A percentile compares a stretch with the other conserved stretches of the same genome.
phyloP scores from a whole-genome alignment of 2,888 invertebrate species.

The Branchipolynoe longqiensis region DNA sequence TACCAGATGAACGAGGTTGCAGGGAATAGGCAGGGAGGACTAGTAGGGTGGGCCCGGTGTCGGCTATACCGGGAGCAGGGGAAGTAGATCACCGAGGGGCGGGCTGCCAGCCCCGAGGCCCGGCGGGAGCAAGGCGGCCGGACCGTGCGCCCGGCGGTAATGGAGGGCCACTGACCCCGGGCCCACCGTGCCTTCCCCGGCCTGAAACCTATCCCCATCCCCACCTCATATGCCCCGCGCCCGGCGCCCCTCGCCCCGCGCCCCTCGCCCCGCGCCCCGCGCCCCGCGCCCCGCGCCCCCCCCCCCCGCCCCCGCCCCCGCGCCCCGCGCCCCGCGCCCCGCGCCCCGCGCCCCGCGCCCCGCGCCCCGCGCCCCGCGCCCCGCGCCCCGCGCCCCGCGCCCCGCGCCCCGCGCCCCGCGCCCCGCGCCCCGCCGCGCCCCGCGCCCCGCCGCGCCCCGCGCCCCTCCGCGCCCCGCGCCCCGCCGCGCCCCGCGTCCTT shows the following conservation, averaged over 20 bases:
- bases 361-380: not conserved
- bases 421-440: not conserved
- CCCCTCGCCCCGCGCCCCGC: not conserved
- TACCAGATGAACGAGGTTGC: too few species aligned
- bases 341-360: not conserved
- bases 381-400: not conserved
- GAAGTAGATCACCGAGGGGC: too few species aligned
- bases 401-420: not conserved
- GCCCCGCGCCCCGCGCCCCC: too few species aligned
- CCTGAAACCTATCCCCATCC: not conserved
- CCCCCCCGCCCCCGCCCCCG: too few species aligned
- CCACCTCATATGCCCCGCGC: too few species aligned
- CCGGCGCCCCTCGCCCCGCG: not conserved
- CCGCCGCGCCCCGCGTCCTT: not conserved
- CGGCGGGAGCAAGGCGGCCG: not conserved
- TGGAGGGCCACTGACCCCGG: constrained; percentile 4
- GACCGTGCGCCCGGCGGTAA: not conserved
- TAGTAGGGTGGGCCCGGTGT: too few species aligned
- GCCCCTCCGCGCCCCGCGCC: not conserved
- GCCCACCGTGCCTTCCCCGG: not conserved
- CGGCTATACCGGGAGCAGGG: too few species aligned
- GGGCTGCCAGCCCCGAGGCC: not conserved
- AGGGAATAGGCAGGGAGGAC: too few species aligned
- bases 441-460: not conserved
- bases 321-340: not conserved